phyloP scores from a whole-genome alignment of 2,797 vertebrate genomes.

The Ficedula albicollis region DNA sequence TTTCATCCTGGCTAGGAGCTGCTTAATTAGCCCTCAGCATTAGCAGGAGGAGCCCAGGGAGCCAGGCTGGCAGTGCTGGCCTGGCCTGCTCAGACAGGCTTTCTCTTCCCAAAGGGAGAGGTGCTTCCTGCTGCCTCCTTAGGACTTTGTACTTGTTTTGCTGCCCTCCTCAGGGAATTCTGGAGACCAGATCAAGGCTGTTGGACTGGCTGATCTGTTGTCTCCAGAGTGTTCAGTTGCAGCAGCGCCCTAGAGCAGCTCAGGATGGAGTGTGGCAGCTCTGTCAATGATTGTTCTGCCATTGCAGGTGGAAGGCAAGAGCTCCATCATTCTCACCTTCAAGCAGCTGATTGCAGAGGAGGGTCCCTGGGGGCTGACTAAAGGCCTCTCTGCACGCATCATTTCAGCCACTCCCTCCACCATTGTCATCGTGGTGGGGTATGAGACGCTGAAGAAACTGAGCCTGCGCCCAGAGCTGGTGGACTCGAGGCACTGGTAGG shows the following conservation, averaged over 20 bases:
- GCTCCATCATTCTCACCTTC: constrained; percentile 90
- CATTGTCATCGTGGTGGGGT: constrained; percentile 95
- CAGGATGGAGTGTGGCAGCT: neutral
- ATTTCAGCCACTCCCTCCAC: constrained; percentile 94
- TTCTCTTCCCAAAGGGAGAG: neutral
- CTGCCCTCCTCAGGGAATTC: neutral
- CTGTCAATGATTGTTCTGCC: neutral
- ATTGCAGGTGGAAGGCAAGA: constrained; percentile 91
- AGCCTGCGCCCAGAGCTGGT: constrained; percentile 94
- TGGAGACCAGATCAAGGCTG: neutral
- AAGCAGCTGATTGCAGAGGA: constrained; percentile 91
- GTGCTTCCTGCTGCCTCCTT: neutral
- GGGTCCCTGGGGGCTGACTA: constrained; percentile 93
- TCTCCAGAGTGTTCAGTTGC: neutral
- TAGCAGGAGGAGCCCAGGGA: neutral
- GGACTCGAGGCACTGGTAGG: constrained; percentile 94
- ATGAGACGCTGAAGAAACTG: constrained; percentile 94
- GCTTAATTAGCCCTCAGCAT: neutral
- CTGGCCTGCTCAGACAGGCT: neutral
- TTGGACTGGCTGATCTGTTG: neutral
- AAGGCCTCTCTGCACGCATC: constrained; percentile 95
- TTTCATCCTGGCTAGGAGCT: neutral
- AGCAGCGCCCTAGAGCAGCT: neutral
- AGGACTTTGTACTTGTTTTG: neutral
- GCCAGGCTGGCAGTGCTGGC: neutral